Conservation (phyloP, 2,113 vertebrate species). For the Lepisosteus osseus region DNA sequence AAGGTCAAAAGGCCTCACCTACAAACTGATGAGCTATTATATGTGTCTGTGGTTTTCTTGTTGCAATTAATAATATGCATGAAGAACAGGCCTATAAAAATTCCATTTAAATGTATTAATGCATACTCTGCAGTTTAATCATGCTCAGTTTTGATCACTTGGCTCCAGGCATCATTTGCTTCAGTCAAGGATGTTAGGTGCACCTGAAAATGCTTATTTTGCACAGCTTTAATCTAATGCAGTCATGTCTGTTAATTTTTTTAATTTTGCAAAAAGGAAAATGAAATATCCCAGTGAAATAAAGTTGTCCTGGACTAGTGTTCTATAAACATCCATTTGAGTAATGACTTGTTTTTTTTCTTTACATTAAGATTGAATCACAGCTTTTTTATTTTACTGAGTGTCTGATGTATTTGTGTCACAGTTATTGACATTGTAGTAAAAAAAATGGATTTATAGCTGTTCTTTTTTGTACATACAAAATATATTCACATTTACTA, state of each 20-base stretch:
- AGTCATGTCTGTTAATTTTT: background rate
- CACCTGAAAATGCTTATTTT: constrained; percentile 25
- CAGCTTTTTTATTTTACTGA: too few species aligned
- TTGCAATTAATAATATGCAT: constrained; percentile 57
- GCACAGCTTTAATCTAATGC: background rate
- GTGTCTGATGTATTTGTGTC: too few species aligned
- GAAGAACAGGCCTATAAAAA: constrained; percentile 65
- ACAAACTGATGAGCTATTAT: constrained; percentile 74
- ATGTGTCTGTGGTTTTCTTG: constrained; percentile 56
- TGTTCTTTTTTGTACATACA: too few species aligned
- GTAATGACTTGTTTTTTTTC: too few species aligned
- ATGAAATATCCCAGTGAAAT: background rate
- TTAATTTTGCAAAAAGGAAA: background rate
- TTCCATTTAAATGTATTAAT: constrained; percentile 71
- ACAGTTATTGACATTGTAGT: too few species aligned
- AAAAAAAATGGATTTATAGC: too few species aligned
- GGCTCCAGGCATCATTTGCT: constrained; percentile 46
- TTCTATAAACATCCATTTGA: too few species aligned
- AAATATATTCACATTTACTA: too few species aligned
- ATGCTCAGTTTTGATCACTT: constrained; percentile 56
- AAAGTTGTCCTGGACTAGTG: too few species aligned
- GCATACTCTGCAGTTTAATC: constrained; percentile 57
- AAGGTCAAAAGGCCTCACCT: constrained; percentile 69
- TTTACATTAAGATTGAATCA: too few species aligned
- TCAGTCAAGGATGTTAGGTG: constrained; percentile 37